Base-by-base conservation (phyloP, 2,888 invertebrate species). In the Zaprionus bogoriensis region DNA sequence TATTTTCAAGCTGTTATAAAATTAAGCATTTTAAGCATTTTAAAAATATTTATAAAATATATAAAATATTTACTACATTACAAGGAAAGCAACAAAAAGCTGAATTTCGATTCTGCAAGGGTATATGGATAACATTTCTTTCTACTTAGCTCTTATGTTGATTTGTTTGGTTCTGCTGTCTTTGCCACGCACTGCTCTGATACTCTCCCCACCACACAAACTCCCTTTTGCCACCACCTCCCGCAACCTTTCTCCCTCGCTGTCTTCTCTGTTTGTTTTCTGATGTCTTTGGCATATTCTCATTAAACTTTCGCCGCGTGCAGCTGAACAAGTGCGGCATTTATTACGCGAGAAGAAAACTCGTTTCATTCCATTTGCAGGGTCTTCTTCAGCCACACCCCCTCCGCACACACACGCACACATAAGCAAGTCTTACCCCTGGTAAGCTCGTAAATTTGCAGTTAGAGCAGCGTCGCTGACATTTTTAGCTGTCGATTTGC, bases 321-420 rank as follows among this genome's bases (percentile, higher is more conserved):
- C 51, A 51, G 47, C 55, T 47, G 32, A 28, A 47, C n/a, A 55
- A 55, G 55, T 55, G 54, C 48, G 45, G 44, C 55, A 47, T 59
- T 58, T 53, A 50, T 57, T 52, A 36, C 25, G 65, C 17, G 7
- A n/a, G 50, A 63, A 78, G 60, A 78, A 75, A 78, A 75, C 70
- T 83, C 67, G 76, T 79, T 76, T 68, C 45, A 60, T 52, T 60
- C 51, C 48, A 57, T 38, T 52, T 66, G 39, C 32, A 1, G 30
- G 17, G 46, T 30, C 38, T 32, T 45, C 55, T n/a, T n/a, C n/a
- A n/a, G 46, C 59, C 74, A 77, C 76, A 68, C 82, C 79, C 61
- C n/a, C 20, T 20, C 32, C 32, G 17, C 47, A 57, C 17, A 19
- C 12, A 6, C 48, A 7, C 63, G 59, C 50, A 51, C 48, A 25